phyloP scores from a whole-genome alignment of 2,113 vertebrate species.

The Lophotis ruficrista region DNA sequence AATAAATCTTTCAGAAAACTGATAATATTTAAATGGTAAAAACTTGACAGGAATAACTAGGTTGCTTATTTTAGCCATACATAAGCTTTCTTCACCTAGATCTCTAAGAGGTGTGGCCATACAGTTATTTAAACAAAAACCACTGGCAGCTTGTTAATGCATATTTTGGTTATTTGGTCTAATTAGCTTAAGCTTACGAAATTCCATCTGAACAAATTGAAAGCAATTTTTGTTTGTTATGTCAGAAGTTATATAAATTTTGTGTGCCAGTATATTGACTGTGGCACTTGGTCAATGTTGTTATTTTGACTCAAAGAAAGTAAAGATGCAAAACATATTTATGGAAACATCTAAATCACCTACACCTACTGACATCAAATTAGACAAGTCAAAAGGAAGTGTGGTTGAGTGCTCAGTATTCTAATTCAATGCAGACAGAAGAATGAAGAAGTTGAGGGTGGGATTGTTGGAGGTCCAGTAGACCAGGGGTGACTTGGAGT shows the following conservation, averaged over 20 bases:
- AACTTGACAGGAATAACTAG: conserved; percentile 13
- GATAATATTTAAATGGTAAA: conserved; percentile 15
- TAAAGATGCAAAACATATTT: conserved; percentile 23
- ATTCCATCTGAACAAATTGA: conserved; percentile 45
- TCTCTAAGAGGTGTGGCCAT: conserved; percentile 12
- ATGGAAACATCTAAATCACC: not conserved
- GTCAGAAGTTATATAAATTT: not conserved
- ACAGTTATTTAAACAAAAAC: conserved; percentile 42
- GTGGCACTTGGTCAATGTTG: not conserved
- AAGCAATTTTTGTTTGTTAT: conserved; percentile 20
- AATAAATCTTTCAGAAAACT: not conserved
- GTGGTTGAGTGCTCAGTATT: not conserved
- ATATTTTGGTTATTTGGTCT: conserved; percentile 51
- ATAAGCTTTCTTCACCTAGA: conserved; percentile 46
- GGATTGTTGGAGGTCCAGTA: not conserved
- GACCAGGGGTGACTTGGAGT: not conserved
- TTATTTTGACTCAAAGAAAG: conserved; percentile 16
- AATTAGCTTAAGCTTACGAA: conserved; percentile 60
- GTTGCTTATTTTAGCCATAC: conserved; percentile 31
- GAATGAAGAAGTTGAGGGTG: not conserved
- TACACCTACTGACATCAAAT: not conserved
- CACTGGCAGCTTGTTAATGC: conserved; percentile 3
- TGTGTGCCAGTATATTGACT: conserved; percentile 14
- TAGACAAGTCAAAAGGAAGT: conserved; percentile 5
- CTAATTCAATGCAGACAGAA: not conserved